phyloP scores from a whole-genome alignment of 2,797 vertebrate species.

The Silurus aristotelis region DNA sequence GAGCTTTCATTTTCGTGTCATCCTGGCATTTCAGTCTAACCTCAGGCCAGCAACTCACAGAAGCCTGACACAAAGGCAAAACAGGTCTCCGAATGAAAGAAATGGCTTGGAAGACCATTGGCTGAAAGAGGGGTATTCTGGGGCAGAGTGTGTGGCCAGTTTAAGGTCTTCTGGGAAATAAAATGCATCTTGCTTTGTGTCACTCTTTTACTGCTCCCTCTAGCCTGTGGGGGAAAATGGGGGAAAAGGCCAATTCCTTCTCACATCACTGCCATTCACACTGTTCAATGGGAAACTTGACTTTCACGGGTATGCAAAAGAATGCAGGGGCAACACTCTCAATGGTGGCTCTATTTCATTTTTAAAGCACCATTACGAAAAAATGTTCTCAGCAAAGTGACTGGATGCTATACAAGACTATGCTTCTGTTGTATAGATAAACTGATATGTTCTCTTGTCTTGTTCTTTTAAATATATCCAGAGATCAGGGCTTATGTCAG shows the following conservation, averaged over 20 bases:
- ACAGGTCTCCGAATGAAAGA: slow-evolving; percentile 48
- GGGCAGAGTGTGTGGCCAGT: slow-evolving; percentile 21
- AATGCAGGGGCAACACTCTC: neutral
- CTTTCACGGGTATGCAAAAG: slow-evolving; percentile 13
- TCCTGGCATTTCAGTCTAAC: slow-evolving; percentile 35
- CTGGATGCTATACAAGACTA: neutral
- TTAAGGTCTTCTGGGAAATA: slow-evolving; percentile 35
- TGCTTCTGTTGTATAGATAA: neutral
- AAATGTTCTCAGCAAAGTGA: neutral
- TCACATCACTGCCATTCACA: slow-evolving; percentile 41
- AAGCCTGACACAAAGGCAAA: slow-evolving; percentile 40
- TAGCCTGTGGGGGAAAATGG: slow-evolving; percentile 42
- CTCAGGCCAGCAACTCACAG: slow-evolving; percentile 16
- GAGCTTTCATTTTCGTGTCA: slow-evolving; percentile 20
- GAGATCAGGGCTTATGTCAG: slow-evolving; percentile 7
- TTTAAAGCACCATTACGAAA: slow-evolving; percentile 27
- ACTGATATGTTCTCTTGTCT: slow-evolving; percentile 16
- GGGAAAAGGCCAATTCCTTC: slow-evolving; percentile 14
- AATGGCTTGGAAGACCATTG: slow-evolving; percentile 43
- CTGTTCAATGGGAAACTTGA: slow-evolving; percentile 34
- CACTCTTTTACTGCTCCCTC: slow-evolving; percentile 25
- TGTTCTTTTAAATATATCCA: slow-evolving; percentile 49
- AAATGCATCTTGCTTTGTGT: slow-evolving; percentile 32
- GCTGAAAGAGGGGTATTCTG: slow-evolving; percentile 20
- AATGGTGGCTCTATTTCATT: slow-evolving; percentile 30